These are phyloP conservation scores for Clunio marinus DNA, from an alignment of 2,888 invertebrate genomes.

Conservation along the genomic window DNA sequence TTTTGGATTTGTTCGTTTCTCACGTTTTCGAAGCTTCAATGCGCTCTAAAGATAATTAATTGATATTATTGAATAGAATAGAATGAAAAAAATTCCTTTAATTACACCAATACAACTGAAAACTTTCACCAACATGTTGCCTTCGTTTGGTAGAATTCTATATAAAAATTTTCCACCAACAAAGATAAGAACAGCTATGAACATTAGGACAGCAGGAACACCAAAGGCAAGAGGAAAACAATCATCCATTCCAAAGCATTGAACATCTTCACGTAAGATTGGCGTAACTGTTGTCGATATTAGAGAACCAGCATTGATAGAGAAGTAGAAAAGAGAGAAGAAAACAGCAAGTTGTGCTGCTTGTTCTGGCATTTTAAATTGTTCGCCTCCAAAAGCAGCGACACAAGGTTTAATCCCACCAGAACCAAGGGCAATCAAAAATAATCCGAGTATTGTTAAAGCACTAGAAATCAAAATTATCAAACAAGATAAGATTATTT, in stretches of 20 bases:
- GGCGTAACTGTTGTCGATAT: slow-evolving; percentile 80
- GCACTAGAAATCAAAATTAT: slow-evolving; percentile 49
- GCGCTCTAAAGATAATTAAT: too few species aligned
- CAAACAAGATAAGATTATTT: slow-evolving; percentile 39
- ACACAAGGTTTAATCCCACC: slow-evolving; percentile 83
- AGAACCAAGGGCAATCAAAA: slow-evolving; percentile 70
- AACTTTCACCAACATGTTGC: slow-evolving; percentile 77
- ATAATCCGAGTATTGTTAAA: slow-evolving; percentile 62
- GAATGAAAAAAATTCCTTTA: slow-evolving; percentile 44
- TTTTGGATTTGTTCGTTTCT: slow-evolving; percentile 54
- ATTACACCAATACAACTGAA: slow-evolving; percentile 72
- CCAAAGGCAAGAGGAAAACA: slow-evolving; percentile 87
- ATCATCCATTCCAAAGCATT: slow-evolving; percentile 69
- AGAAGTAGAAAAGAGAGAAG: slow-evolving; percentile 74
- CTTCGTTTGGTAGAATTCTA: slow-evolving; percentile 70
- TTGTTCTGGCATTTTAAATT: slow-evolving; percentile 63
- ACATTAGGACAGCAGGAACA: slow-evolving; percentile 82
- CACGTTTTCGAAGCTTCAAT: slow-evolving; percentile 44
- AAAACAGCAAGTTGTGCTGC: slow-evolving; percentile 62
- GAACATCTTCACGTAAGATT: slow-evolving; percentile 71
- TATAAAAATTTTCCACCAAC: slow-evolving; percentile 72
- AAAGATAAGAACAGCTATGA: slow-evolving; percentile 77
- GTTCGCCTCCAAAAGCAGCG: slow-evolving; percentile 77
- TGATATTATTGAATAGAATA: not conserved
- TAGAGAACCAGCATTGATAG: slow-evolving; percentile 62